Conservation (phyloP, 2,888 invertebrate genomes). For the Ormyrus nitidulus region DNA sequence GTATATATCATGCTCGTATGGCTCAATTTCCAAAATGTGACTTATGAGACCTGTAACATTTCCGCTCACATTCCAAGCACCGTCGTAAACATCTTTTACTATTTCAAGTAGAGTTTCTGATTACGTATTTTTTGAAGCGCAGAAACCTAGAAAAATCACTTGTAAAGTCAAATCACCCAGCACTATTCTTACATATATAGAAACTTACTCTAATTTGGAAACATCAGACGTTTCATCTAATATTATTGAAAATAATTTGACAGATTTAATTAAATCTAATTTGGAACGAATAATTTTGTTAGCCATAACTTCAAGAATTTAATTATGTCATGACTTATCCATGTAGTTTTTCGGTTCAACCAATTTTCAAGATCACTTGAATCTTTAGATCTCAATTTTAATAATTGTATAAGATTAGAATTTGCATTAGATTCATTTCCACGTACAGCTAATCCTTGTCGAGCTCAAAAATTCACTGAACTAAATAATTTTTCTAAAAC, state of each 20-base stretch:
- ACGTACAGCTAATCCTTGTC: neutral
- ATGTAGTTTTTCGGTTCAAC: neutral
- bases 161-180: neutral
- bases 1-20: neutral
- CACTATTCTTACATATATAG: conserved; percentile 38
- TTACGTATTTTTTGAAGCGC: neutral
- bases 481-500: neutral
- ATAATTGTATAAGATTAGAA: neutral
- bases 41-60: conserved; percentile 53
- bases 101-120: neutral
- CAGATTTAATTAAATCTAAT: conserved; percentile 19
- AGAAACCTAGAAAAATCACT: neutral
- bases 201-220: conserved; percentile 43
- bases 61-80: conserved; percentile 55
- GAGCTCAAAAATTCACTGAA: neutral
- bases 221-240: conserved; percentile 36
- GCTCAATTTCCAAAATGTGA: conserved; percentile 6
- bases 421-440: neutral
- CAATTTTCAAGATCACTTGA: neutral
- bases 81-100: conserved; percentile 50
- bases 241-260: conserved; percentile 30
- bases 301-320: neutral
- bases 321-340: neutral
- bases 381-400: neutral
- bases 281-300: conserved; percentile 2